Percentiles rank a stretch among this genome's conserved stretches.
Evolutionary conservation across 2,113 vertebrate species (phyloP).

Genomic region (Thryonomys swinderianus): DNA sequence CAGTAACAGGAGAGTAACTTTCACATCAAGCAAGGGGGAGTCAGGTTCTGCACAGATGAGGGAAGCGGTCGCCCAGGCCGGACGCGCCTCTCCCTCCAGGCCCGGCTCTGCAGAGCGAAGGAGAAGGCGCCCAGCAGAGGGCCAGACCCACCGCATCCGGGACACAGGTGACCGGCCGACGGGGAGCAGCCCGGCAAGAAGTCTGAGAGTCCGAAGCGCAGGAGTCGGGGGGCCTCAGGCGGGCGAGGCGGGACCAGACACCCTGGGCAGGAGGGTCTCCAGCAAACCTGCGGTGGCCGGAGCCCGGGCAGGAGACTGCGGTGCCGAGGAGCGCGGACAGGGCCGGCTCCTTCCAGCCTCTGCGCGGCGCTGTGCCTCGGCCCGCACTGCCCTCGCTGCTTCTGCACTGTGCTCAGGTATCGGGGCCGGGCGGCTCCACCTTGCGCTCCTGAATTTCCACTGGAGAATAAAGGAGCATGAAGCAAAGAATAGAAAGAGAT

Average conservation of each 20-base stretch:
- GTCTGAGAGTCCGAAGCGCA: not conserved
- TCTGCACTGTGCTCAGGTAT: too few species aligned
- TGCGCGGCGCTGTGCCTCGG: rapidly evolving
- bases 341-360: too few species aligned
- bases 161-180: rapidly evolving
- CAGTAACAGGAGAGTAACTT: too few species aligned
- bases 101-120: not conserved
- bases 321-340: not conserved
- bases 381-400: not conserved
- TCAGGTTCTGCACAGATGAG: not conserved
- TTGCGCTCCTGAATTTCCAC: not conserved
- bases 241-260: rapidly evolving
- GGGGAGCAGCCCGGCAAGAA: not conserved
- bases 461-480: not conserved
- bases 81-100: rapidly evolving
- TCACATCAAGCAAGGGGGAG: not conserved
- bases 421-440: rapidly evolving
- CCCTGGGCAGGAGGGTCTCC: rapidly evolving
- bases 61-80: too few species aligned
- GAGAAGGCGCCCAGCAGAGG: too few species aligned
- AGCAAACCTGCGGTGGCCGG: rapidly evolving
- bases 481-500: not conserved
- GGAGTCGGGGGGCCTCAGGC: not conserved
- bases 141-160: too few species aligned
- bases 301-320: not conserved